These are phyloP conservation scores for Acanthococcus lagerstroemiae DNA, from an alignment of 2,888 invertebrate genomes.

Conservation along the genomic window DNA sequence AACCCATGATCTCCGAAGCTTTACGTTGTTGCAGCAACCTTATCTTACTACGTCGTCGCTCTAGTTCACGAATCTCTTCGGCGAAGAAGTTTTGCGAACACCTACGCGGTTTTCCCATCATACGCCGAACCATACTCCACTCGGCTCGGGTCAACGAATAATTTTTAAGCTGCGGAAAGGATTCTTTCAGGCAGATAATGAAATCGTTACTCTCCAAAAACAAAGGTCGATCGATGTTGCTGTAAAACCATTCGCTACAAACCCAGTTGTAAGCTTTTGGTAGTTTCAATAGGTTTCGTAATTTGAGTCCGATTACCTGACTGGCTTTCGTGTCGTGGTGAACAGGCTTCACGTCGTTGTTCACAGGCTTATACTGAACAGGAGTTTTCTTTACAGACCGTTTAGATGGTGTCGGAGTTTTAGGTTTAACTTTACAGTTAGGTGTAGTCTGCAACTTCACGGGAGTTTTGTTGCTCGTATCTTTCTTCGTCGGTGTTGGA, in stretches of 20 bases:
- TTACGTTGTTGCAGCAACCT: constrained; percentile 87
- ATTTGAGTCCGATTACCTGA: constrained; percentile 76
- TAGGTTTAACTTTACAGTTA: constrained; percentile 28
- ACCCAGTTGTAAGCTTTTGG: constrained; percentile 99
- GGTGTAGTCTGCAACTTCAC: not conserved
- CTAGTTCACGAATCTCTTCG: constrained; percentile 84
- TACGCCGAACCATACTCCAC: constrained; percentile 88
- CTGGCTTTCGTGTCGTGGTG: not conserved
- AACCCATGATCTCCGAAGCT: constrained; percentile 58
- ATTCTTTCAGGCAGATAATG: constrained; percentile 81
- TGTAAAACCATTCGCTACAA: constrained; percentile 99
- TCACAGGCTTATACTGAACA: not conserved
- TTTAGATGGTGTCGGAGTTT: constrained; percentile 33
- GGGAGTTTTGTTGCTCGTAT: constrained; percentile 6
- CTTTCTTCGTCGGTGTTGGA: constrained; percentile 31
- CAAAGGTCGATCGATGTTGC: constrained; percentile 85
- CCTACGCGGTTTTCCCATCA: constrained; percentile 95
- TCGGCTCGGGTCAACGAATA: constrained; percentile 77
- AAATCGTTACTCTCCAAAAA: constrained; percentile 97
- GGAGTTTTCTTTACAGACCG: constrained; percentile 19
- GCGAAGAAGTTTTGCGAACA: constrained; percentile 85
- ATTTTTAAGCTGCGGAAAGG: constrained; percentile 84
- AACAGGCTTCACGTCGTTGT: constrained; percentile 29
- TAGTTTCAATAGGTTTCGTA: constrained; percentile 85
- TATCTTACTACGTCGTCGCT: constrained; percentile 82